Evolutionary conservation across 2,797 vertebrate genomes (phyloP).

Genomic region (Adrianichthys oophorus): DNA sequence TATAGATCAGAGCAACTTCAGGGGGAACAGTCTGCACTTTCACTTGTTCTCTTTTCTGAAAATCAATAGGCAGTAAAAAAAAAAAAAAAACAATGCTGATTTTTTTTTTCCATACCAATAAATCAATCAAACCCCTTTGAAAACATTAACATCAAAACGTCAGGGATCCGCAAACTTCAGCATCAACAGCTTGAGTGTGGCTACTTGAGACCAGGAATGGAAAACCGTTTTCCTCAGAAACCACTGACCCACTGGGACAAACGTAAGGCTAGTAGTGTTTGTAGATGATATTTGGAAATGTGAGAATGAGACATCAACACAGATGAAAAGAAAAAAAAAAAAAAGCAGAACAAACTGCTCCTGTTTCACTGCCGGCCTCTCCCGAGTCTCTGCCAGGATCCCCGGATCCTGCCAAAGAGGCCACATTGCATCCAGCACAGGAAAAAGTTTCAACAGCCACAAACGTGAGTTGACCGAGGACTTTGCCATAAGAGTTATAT

Average conservation of each 20-base stretch:
- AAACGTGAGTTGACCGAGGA: constrained; percentile 19
- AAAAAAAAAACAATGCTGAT: too few species aligned
- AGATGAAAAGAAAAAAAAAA: constrained; percentile 17
- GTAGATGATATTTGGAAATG: background rate
- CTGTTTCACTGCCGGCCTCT: constrained; percentile 50
- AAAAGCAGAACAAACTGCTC: constrained; percentile 52
- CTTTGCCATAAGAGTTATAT: constrained; percentile 26
- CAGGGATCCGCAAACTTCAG: constrained; percentile 1
- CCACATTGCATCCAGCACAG: constrained; percentile 17
- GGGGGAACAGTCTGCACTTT: too few species aligned
- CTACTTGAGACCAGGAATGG: background rate
- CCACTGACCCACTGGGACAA: constrained; percentile 2
- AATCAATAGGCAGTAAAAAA: too few species aligned
- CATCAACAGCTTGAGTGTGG: background rate
- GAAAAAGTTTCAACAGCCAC: constrained; percentile 7
- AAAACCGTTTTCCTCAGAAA: background rate
- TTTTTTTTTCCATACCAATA: too few species aligned
- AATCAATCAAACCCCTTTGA: too few species aligned
- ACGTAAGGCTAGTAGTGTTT: background rate
- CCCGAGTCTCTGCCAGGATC: constrained; percentile 31
- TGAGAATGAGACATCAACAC: constrained; percentile 27
- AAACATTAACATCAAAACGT: too few species aligned
- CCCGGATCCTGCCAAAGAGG: constrained; percentile 23
- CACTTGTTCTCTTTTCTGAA: too few species aligned
- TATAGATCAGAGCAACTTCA: too few species aligned